A percentile compares a stretch with the other conserved stretches of the same genome.
These are phyloP conservation scores for Arothron firmamentum DNA, from an alignment of 2,113 vertebrate species.

Conservation along the genomic window DNA sequence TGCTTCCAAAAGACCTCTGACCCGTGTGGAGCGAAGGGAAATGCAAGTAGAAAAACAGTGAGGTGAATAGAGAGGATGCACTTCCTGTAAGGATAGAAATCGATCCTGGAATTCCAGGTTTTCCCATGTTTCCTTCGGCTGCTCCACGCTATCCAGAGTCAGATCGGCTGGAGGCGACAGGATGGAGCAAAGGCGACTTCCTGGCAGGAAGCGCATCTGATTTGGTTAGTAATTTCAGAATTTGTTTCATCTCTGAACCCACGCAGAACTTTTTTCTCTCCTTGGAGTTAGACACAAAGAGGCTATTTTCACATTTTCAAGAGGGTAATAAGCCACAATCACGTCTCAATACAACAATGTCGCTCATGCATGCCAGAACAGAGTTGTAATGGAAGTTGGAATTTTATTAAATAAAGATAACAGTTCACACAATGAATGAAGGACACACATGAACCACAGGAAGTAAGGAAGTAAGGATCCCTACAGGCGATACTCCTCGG, in stretches of 20 bases:
- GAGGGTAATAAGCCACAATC: neutral
- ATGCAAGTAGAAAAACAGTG: conserved; percentile 28
- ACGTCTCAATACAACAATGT: neutral
- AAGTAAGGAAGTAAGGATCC: too few species aligned
- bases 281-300: neutral
- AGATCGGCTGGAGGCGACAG: conserved; percentile 42
- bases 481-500: too few species aligned
- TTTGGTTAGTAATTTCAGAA: conserved; percentile 4
- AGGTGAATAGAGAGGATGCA: conserved; percentile 1
- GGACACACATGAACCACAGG: too few species aligned
- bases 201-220: conserved; percentile 45
- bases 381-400: too few species aligned
- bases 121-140: conserved; percentile 33
- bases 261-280: neutral
- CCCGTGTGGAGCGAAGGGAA: conserved; percentile 19
- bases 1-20: conserved; percentile 35
- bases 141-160: conserved; percentile 33
- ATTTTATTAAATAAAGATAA: too few species aligned
- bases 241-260: neutral
- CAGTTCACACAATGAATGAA: too few species aligned
- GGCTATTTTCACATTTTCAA: neutral
- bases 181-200: conserved; percentile 37
- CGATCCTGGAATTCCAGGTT: conserved; percentile 39
- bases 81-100: conserved; percentile 44
- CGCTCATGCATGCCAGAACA: too few species aligned